Evolutionary conservation across 2,797 vertebrate genomes (phyloP).

Genomic region (Somateria mollissima): DNA sequence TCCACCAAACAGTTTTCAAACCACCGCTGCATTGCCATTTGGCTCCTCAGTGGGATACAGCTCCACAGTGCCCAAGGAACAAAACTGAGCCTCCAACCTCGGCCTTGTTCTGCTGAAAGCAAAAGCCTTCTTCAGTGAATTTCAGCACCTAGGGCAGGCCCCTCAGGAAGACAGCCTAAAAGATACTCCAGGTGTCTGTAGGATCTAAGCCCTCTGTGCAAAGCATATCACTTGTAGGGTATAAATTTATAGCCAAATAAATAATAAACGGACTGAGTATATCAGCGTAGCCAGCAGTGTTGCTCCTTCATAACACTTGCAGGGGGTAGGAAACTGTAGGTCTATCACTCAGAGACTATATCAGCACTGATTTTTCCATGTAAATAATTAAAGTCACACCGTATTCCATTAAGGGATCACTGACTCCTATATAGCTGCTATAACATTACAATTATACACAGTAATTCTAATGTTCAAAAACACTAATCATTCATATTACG

Average conservation of each 20-base stretch:
- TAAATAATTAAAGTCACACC: constrained; percentile 59
- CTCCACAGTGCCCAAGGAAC: background rate
- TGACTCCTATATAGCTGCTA: constrained; percentile 18
- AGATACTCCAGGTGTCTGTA: background rate
- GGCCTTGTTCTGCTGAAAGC: background rate
- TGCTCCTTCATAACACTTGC: background rate
- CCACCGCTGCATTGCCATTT: background rate
- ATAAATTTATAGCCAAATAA: background rate
- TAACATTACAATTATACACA: constrained; percentile 56
- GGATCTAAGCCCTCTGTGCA: background rate
- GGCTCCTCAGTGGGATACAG: background rate
- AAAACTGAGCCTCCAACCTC: accelerated
- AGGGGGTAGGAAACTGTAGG: background rate
- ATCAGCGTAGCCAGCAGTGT: background rate
- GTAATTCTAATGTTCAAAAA: constrained; percentile 69
- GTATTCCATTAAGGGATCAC: constrained; percentile 45
- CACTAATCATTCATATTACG: constrained; percentile 66
- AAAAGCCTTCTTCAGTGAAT: background rate
- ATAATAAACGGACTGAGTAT: background rate
- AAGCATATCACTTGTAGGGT: background rate
- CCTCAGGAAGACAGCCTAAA: background rate
- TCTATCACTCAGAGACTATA: background rate
- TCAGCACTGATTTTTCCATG: background rate
- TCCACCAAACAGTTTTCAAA: background rate
- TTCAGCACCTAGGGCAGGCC: background rate